A percentile compares a stretch with the other conserved stretches of the same genome.
These are phyloP conservation scores for Phragmatobia fuliginosa DNA, from an alignment of 2,888 invertebrate genomes.

Conservation along the genomic window DNA sequence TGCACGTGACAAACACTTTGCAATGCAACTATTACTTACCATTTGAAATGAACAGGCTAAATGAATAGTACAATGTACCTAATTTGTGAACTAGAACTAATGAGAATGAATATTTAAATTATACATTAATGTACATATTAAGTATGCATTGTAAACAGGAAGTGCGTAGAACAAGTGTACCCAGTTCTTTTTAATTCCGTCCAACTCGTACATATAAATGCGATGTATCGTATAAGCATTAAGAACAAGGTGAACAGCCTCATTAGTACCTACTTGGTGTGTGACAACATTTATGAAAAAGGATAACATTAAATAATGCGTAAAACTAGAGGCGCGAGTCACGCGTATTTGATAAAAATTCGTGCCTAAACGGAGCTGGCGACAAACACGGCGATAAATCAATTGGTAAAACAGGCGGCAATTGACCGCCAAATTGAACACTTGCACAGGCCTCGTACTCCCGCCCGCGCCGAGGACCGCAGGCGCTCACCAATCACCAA, in stretches of 20 bases:
- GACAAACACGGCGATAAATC: conserved; percentile 12
- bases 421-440: conserved; percentile 3
- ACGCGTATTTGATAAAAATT: neutral
- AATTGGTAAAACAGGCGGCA: conserved; percentile 7
- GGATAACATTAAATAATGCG: neutral
- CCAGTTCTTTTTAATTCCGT: neutral
- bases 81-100: neutral
- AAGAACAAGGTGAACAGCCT: neutral
- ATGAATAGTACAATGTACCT: neutral
- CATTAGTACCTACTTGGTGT: neutral
- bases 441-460: neutral
- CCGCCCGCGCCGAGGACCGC: neutral
- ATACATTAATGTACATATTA: neutral
- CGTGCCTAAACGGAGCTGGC: neutral
- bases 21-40: too few relatives aligned
- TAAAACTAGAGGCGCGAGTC: neutral
- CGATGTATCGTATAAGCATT: neutral
- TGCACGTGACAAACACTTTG: neutral
- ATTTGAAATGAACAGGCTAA: too few relatives aligned
- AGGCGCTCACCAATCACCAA: neutral
- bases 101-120: neutral
- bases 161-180: neutral
- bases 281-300: neutral
- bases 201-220: neutral
- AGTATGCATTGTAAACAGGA: neutral